A percentile compares a stretch with the other conserved stretches of the same genome.
Evolutionary conservation across 35 echinoderm and acorn worm genomes (phyloP).

Genomic region (Lytechinus variegatus): DNA sequence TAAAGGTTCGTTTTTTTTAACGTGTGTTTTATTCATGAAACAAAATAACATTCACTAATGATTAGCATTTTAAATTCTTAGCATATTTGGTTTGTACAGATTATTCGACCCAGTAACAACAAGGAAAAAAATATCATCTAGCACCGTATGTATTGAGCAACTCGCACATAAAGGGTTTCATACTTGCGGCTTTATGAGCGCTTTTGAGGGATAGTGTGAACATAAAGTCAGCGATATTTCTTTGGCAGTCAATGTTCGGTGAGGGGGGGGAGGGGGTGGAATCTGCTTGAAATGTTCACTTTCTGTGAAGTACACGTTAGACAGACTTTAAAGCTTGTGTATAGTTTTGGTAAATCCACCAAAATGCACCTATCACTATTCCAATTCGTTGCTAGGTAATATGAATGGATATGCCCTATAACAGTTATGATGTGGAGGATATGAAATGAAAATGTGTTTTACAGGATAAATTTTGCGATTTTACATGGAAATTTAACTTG

Average conservation of each 20-base stretch:
- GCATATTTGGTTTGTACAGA: conserved; percentile 27
- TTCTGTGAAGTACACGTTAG: neutral
- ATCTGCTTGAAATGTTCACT: neutral
- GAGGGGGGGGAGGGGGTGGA: neutral
- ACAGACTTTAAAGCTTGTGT: too few species aligned
- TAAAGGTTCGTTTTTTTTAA: neutral
- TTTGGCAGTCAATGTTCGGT: neutral
- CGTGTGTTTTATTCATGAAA: neutral
- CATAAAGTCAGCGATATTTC: neutral
- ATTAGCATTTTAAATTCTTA: neutral
- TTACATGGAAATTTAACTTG: too few species aligned
- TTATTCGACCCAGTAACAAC: neutral
- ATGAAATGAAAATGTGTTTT: too few species aligned
- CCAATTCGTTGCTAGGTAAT: too few species aligned
- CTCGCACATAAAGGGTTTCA: neutral
- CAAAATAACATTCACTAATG: neutral
- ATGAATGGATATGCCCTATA: too few species aligned
- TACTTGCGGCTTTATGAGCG: neutral
- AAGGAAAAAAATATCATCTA: neutral
- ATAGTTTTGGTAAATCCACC: too few species aligned
- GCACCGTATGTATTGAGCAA: conserved; percentile 2
- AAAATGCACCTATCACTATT: too few species aligned
- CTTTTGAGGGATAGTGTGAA: neutral
- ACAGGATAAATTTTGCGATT: too few species aligned
- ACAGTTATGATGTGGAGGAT: too few species aligned